These are phyloP conservation scores for Panzeria rudis DNA, from an alignment of 2,888 invertebrate species.

Conservation along the genomic window DNA sequence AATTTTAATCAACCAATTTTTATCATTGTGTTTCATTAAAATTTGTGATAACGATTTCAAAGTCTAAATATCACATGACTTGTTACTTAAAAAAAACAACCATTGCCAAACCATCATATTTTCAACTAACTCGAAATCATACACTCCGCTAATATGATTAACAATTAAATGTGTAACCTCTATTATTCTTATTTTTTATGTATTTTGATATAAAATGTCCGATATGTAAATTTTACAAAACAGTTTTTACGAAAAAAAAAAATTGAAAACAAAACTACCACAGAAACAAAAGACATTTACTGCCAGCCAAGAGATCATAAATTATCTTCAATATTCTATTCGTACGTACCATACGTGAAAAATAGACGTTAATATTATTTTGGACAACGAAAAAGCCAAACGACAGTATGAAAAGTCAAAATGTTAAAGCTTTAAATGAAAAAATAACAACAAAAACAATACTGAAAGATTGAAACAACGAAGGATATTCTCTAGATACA, in stretches of 20 bases:
- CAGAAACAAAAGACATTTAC: conserved; percentile 58
- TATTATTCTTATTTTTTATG: conserved; percentile 60
- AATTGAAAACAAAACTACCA: conserved; percentile 28
- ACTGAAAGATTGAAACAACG: conserved; percentile 9
- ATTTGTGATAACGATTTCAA: too few relatives aligned
- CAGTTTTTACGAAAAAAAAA: conserved; percentile 69
- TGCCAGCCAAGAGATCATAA: conserved; percentile 67
- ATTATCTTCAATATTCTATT: conserved; percentile 68
- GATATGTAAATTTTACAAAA: conserved; percentile 80
- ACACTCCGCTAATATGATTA: conserved; percentile 26
- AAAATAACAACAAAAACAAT: conserved; percentile 9
- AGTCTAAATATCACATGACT: too few relatives aligned
- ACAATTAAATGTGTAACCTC: conserved; percentile 59
- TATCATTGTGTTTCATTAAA: too few relatives aligned
- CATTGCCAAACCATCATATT: conserved; percentile 17
- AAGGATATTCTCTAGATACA: conserved; percentile 64
- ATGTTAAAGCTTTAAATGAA: conserved; percentile 57
- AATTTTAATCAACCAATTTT: too few relatives aligned
- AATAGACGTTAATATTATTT: conserved; percentile 69
- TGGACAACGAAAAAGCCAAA: conserved; percentile 61
- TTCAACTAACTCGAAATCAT: not conserved
- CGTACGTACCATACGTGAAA: conserved; percentile 62
- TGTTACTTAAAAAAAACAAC: not conserved
- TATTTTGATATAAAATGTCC: conserved; percentile 72
- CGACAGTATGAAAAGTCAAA: conserved; percentile 56